These are phyloP conservation scores for Caretta caretta DNA, from an alignment of 2,113 vertebrate species.

Conservation along the genomic window DNA sequence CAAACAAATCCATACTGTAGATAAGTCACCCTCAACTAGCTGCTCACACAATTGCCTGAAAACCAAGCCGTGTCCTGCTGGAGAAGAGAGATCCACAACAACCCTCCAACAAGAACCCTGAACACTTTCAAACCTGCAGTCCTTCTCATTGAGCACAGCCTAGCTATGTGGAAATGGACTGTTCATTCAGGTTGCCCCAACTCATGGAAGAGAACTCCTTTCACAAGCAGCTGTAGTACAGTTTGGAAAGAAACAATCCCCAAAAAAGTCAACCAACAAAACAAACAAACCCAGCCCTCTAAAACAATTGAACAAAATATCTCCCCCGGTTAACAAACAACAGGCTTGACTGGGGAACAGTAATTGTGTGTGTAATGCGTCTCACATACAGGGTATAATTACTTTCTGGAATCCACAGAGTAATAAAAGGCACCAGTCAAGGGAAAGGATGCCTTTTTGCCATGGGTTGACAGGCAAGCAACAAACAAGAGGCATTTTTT, in stretches of 20 bases:
- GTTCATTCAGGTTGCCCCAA: constrained; percentile 18
- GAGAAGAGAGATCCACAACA: constrained; percentile 20
- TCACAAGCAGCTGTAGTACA: not conserved
- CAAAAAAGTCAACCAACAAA: not conserved
- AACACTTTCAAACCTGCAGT: constrained; percentile 18
- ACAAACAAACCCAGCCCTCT: constrained; percentile 46
- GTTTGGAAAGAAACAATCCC: constrained; percentile 1
- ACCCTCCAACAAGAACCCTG: not conserved
- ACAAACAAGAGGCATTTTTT: constrained; percentile 83
- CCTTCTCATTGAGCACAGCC: constrained; percentile 6
- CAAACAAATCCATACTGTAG: not conserved
- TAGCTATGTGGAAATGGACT: constrained; percentile 3
- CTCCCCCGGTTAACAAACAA: constrained; percentile 78
- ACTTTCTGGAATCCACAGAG: constrained; percentile 80
- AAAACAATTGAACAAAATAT: constrained; percentile 73
- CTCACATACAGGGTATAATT: constrained; percentile 83
- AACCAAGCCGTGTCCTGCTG: not conserved
- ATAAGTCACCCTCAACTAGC: not conserved
- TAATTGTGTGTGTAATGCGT: constrained; percentile 81
- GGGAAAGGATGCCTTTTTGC: constrained; percentile 80
- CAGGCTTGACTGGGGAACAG: constrained; percentile 71
- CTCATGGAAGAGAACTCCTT: constrained; percentile 28
- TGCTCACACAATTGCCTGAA: not conserved
- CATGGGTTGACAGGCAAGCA: constrained; percentile 79
- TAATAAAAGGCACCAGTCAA: constrained; percentile 82